Evolutionary conservation across 2,797 vertebrate genomes (phyloP), one percentile per base, ranked within the genome.

Genomic region (Spatula clypeata): DNA sequence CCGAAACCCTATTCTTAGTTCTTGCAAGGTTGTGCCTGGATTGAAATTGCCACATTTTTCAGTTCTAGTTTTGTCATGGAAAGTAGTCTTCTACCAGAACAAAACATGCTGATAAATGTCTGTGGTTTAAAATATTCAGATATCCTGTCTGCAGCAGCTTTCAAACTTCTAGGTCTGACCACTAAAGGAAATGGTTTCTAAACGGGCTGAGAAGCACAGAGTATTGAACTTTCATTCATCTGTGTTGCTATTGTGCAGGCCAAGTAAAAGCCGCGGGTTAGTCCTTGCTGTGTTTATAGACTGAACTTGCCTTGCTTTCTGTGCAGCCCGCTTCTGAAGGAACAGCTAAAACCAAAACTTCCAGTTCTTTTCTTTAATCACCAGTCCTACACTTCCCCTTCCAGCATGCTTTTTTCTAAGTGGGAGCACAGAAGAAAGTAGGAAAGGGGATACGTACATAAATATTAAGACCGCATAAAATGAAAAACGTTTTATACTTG

Each of bases 161-260:
- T 79, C 62, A 58, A 27, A 55, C 73, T 86, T 72, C 44, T 44
- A 42, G 76, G 60, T 47, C 61, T 65, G 45, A 72, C 74, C 69
- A 4, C 60, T 75, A 19, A 24, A 83, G 80, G 80, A 88, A 86
- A 88, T 79, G 36, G 70, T 87, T 91, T 93, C 62, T 66, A 58
- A 93, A 49, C 34, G 69, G 69, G 72, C 26, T 82, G 64, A 69
- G 69, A 81, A 40, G 62, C 77, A 86, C 85, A n/a, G 60, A 86
- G 70, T 10, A 47, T 19, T 80, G 87, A 88, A 61, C 62, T 70
- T 67, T 74, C 60, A 60, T 84, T 90, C 51, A 64, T 36, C 79
- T 62, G 31, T 7, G 44, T 14, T 38, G 85, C 64, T 44, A 23
- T 3, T 54, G 55, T 38, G 54, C 75, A 82, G 86, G 81, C 66